phyloP scores from a whole-genome alignment of 2,888 invertebrate species.

The Synanthedon formicaeformis region DNA sequence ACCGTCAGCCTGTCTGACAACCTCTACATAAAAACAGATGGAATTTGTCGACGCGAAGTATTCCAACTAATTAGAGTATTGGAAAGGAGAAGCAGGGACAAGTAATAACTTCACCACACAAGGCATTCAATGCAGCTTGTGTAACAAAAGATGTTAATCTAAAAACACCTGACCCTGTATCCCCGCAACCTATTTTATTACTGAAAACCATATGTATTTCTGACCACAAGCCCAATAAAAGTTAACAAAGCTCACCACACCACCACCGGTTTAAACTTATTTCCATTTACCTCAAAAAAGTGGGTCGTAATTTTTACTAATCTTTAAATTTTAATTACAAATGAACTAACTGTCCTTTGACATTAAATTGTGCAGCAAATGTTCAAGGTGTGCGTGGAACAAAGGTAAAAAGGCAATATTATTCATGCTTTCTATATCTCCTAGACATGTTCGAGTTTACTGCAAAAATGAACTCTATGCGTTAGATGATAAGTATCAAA shows the following conservation, averaged over 20 bases:
- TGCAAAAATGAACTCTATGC: too few species aligned
- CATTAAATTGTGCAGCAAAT: slow-evolving; percentile 29
- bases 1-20: too few species aligned
- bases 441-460: too few species aligned
- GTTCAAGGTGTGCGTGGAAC: slow-evolving; percentile 30
- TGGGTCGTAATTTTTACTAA: not conserved
- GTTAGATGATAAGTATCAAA: not conserved
- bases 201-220: too few species aligned
- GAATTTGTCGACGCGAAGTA: too few species aligned
- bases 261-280: not conserved
- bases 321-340: slow-evolving; percentile 26
- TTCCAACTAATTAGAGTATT: too few species aligned
- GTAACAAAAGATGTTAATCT: too few species aligned
- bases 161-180: not conserved
- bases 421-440: not conserved
- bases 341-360: slow-evolving; percentile 20
- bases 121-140: not conserved
- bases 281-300: not conserved
- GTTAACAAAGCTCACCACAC: not conserved
- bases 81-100: too few species aligned
- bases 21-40: too few species aligned
- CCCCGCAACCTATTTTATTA: not conserved
- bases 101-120: too few species aligned
- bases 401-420: not conserved
- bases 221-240: not conserved